Evolutionary conservation across 2,113 vertebrate species (phyloP).

Genomic region (Scalopus aquaticus): DNA sequence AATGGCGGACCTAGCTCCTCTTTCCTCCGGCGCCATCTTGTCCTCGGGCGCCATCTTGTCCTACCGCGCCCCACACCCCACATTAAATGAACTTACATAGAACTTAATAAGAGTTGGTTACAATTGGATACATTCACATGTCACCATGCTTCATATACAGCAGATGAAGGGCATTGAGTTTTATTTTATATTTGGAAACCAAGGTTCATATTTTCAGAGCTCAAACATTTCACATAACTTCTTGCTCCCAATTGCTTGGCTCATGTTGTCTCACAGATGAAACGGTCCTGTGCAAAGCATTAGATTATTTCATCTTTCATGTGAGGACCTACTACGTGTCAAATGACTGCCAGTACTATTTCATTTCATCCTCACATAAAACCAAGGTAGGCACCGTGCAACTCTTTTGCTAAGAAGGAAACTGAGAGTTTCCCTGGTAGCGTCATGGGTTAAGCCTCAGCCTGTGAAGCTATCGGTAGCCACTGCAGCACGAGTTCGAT

Average conservation of each 20-base stretch:
- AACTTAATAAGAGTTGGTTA: background rate
- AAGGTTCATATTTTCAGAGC: background rate
- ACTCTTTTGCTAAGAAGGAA: background rate
- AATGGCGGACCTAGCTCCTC: too few species aligned
- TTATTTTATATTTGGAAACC: background rate
- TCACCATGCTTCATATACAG: background rate
- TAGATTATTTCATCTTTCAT: background rate
- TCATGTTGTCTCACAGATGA: background rate
- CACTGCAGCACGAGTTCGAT: too few species aligned
- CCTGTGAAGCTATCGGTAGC: too few species aligned
- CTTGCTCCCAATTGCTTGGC: background rate
- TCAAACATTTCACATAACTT: background rate
- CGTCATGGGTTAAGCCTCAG: too few species aligned
- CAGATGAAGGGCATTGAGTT: background rate
- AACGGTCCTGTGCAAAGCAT: background rate
- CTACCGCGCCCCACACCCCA: too few species aligned
- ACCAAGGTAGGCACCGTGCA: background rate
- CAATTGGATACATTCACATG: background rate
- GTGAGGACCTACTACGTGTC: background rate
- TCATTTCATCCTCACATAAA: background rate
- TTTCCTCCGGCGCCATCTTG: too few species aligned
- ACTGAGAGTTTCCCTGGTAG: too few species aligned
- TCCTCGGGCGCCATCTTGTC: too few species aligned
- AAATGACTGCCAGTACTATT: accelerated
- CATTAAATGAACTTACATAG: background rate